Evolutionary conservation across 1,140 invertebrate genomes (phyloP), one percentile per base, ranked within the genome.

Genomic region (Drosophila nigrodunni): DNA sequence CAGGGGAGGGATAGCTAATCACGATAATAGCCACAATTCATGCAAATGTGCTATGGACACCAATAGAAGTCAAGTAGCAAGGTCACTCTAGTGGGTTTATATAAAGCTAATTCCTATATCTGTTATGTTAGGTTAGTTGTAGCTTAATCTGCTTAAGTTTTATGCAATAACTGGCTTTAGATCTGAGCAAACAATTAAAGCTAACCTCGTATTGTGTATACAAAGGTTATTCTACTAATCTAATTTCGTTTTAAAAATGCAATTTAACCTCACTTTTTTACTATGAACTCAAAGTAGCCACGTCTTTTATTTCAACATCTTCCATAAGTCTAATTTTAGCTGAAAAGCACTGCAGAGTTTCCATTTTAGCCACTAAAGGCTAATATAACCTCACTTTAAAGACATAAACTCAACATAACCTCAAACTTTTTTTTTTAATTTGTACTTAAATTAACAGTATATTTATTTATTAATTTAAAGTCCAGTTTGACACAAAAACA

Each of bases 1-100:
- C 18, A 59, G 57, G 67, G 60, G 25, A 65, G 66, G 64, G 58
- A 57, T 58, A 49, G 74, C 64, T 69, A 86, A 81, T 86, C 82
- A 73, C 50, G 64, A 41, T 86, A 79, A 87, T 87, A 82, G 82
- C 73, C 75, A 59, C 60, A 67, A 78, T 72, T 78, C 73, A 88
- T 88, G 83, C 83, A 83, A 88, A 88, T 83, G 70, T 46, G 41
- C 37, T 41, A 60, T 47, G 74, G 77, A 83, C 67, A 83, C 62
- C 80, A 69, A 89, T 80, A 80, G 72, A 88, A 83, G 85, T 87
- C 82, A 87, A 88, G 77, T 70, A 7, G 49, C 77, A 88, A 82
- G 65, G 76, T 82, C 79, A 77, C 46, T 47, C 34, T 13, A 52
- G 39, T n/a, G 35, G 49, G 49, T 25, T 60, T 55, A 54, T 76